Evolutionary conservation across 2,797 vertebrate species (phyloP), one percentile per base, ranked within the genome.

Genomic region (Brachymystax lenok): DNA sequence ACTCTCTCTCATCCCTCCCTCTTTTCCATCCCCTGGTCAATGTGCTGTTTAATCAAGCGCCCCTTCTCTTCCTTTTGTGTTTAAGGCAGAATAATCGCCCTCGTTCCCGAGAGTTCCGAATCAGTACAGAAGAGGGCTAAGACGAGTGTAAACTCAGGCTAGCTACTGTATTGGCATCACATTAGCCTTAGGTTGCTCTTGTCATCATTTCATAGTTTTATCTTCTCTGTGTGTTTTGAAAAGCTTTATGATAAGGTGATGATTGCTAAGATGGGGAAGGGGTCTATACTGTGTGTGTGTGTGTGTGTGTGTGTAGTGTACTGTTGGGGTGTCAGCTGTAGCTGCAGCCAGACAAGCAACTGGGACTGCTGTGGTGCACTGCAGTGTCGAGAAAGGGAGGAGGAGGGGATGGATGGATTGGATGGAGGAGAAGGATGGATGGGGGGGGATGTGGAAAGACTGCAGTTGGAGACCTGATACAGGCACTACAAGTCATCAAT

Each of bases 241-340:
- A 84, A 85, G 80, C 76, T 79, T 28, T 51, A 35, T 69, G 66
- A 66, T 82, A 86, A 88, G 79, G 85, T 88, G 85, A 82, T 79
- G 76, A 79, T 73, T 12, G 74, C 70, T 27, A 0, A 17, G 64
- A n/a, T 54, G 40, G 6, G 7, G 64, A n/a, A 61, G 40, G 6
- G 4, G 8, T n/a, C 0, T 24, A 40, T 6, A 17, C 7, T n/a
- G n/a, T n/a, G n/a, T n/a, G n/a, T n/a, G n/a, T n/a, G n/a, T 50
- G 16, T 35, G 30, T 67, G 63, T 50, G 52, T 66, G 33, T 3
- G 63, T 61, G 51, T n/a, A 0, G 56, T 56, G 52, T 73, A 40
- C 59, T 59, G 71, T 28, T 52, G 17, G 71, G 12, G 72, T 16
- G 56, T n/a, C 63, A 64, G 75, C 69, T 64, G 24, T 8, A 50